Percentiles rank a stretch among this genome's conserved stretches.
phyloP scores from a whole-genome alignment of 2,797 vertebrate species.

The Rhynchonycteris naso region DNA sequence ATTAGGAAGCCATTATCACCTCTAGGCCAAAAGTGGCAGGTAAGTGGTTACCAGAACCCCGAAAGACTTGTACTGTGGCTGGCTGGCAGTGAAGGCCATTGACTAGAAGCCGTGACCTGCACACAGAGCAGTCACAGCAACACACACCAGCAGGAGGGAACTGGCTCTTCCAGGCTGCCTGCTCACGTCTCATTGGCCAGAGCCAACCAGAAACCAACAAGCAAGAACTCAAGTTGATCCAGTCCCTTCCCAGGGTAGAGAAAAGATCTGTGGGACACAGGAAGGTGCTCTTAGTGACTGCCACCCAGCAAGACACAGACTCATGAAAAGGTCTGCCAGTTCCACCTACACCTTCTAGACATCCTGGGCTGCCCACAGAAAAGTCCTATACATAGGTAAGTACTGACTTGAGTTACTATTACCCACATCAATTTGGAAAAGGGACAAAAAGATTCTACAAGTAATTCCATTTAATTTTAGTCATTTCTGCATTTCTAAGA shows the following conservation, averaged over 20 bases:
- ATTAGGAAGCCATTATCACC: neutral
- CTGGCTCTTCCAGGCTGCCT: neutral
- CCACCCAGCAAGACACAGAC: neutral
- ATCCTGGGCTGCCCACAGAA: neutral
- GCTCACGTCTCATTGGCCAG: neutral
- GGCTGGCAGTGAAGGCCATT: neutral
- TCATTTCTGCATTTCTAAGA: neutral
- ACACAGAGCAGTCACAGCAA: neutral
- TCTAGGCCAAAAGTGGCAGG: neutral
- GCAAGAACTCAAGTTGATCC: neutral
- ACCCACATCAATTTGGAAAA: neutral
- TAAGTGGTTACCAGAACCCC: conserved; percentile 14
- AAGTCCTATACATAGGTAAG: neutral
- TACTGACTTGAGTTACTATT: neutral
- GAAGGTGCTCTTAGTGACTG: neutral
- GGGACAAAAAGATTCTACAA: neutral
- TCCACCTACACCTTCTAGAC: neutral
- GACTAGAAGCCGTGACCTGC: neutral
- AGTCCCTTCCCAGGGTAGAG: neutral
- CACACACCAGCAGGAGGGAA: neutral
- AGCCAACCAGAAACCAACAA: conserved; percentile 19
- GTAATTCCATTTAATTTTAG: neutral
- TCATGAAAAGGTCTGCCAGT: neutral
- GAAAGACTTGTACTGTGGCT: neutral
- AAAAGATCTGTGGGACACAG: neutral